Conservation (phyloP, 2,113 vertebrate species). For the Seriola aureovittata region DNA sequence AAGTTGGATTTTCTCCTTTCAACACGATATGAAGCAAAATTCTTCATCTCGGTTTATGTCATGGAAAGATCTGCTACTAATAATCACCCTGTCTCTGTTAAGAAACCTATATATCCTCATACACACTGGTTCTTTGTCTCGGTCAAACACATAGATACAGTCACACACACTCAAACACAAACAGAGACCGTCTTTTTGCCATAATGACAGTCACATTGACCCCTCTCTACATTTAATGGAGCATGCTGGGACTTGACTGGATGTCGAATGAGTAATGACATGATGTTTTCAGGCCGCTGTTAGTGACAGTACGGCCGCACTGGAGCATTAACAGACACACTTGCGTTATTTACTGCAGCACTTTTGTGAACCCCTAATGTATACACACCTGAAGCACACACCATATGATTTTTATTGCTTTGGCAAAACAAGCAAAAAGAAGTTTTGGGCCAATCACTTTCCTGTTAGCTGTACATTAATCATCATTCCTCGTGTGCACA, state of each 20-base stretch:
- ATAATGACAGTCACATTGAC: conserved; percentile 52
- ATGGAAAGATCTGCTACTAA: conserved; percentile 60
- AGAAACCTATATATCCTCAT: conserved; percentile 6
- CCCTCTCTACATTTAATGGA: conserved; percentile 54
- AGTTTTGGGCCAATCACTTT: conserved; percentile 1
- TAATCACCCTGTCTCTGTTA: conserved; percentile 47
- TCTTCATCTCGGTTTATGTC: conserved; percentile 44
- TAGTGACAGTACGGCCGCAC: conserved; percentile 36
- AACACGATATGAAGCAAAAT: conserved; percentile 19
- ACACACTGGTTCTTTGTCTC: neutral
- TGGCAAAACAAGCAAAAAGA: conserved; percentile 44
- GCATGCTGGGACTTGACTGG: conserved; percentile 39
- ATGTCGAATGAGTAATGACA: conserved; percentile 65
- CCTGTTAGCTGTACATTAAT: conserved; percentile 15
- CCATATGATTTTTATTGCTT: conserved; percentile 49
- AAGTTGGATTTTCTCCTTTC: conserved; percentile 39
- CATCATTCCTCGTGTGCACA: conserved; percentile 27
- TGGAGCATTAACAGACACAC: conserved; percentile 34
- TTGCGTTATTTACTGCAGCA: conserved; percentile 55
- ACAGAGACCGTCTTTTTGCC: conserved; percentile 24
- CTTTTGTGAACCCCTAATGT: conserved; percentile 38
- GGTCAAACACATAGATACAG: conserved; percentile 9
- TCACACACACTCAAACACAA: conserved; percentile 3
- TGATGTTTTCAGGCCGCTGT: conserved; percentile 55
- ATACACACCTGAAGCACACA: conserved; percentile 51